These are phyloP conservation scores for Onchidella celtica DNA, from an alignment of 2,888 invertebrate species.

Conservation along the genomic window DNA sequence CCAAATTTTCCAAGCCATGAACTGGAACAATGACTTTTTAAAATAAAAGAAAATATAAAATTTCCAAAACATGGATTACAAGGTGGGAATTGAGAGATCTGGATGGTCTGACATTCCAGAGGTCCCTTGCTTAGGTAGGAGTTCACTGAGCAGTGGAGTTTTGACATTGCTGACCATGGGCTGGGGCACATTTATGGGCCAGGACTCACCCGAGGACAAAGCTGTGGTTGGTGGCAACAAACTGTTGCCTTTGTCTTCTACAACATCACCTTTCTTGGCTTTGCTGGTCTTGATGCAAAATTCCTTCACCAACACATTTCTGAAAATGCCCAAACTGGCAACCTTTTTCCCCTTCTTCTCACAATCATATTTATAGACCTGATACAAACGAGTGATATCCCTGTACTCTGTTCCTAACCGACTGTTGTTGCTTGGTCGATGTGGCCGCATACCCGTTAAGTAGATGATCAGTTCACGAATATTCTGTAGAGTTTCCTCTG, in stretches of 20 bases:
- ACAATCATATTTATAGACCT: constrained; percentile 44
- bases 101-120: neutral
- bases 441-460: constrained; percentile 43
- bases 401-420: neutral
- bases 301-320: constrained; percentile 29
- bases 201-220: neutral
- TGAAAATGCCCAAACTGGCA: constrained; percentile 39
- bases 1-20: too few species aligned
- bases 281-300: constrained; percentile 31
- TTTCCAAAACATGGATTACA: too few species aligned
- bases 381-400: constrained; percentile 36
- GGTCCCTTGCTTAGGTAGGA: neutral
- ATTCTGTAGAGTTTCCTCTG: constrained; percentile 43
- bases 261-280: neutral
- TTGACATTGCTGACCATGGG: neutral
- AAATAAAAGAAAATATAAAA: too few species aligned
- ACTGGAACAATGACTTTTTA: too few species aligned
- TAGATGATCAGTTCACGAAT: constrained; percentile 47
- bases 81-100: too few species aligned
- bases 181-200: constrained; percentile 15
- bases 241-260: neutral
- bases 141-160: neutral
- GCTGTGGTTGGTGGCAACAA: neutral
- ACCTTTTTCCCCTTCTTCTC: constrained; percentile 37
- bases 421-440: constrained; percentile 14